These are phyloP conservation scores for Diorhabda elongata DNA, from an alignment of 1,140 invertebrate species.

Conservation along the genomic window DNA sequence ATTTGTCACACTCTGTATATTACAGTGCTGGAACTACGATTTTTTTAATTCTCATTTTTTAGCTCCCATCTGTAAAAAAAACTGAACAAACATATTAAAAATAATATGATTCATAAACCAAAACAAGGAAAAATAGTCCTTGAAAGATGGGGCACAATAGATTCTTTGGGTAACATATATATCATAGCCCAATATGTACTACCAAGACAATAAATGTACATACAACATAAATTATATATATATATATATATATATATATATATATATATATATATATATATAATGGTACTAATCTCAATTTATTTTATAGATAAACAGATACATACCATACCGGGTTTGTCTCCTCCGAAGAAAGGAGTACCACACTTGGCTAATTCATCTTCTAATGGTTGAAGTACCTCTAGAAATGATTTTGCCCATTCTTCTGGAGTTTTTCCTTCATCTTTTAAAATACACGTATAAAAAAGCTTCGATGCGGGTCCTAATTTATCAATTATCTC, in stretches of 20 bases:
- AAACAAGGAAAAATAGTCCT: too few relatives aligned
- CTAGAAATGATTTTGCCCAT: slow-evolving; percentile 41
- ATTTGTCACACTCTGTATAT: too few relatives aligned
- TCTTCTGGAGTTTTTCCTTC: slow-evolving; percentile 34
- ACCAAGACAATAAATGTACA: too few relatives aligned
- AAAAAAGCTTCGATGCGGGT: slow-evolving; percentile 41
- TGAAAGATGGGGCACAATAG: too few relatives aligned
- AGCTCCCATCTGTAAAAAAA: too few relatives aligned
- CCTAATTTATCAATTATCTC: slow-evolving; percentile 67
- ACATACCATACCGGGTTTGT: slow-evolving; percentile 64
- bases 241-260: background rate
- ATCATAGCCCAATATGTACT: too few relatives aligned
- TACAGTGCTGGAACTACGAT: too few relatives aligned
- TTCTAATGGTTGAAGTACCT: slow-evolving; percentile 62
- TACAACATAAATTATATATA: background rate
- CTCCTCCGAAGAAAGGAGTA: slow-evolving; percentile 64
- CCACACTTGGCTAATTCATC: slow-evolving; percentile 59
- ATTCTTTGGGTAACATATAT: too few relatives aligned
- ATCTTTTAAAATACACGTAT: slow-evolving; percentile 26
- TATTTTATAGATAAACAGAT: background rate
- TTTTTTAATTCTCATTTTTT: too few relatives aligned
- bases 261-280: too few relatives aligned
- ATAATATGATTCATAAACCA: too few relatives aligned
- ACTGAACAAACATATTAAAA: too few relatives aligned
- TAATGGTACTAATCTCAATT: background rate